Base-by-base conservation (phyloP, 2,113 vertebrate species). In the Fulica atra region DNA sequence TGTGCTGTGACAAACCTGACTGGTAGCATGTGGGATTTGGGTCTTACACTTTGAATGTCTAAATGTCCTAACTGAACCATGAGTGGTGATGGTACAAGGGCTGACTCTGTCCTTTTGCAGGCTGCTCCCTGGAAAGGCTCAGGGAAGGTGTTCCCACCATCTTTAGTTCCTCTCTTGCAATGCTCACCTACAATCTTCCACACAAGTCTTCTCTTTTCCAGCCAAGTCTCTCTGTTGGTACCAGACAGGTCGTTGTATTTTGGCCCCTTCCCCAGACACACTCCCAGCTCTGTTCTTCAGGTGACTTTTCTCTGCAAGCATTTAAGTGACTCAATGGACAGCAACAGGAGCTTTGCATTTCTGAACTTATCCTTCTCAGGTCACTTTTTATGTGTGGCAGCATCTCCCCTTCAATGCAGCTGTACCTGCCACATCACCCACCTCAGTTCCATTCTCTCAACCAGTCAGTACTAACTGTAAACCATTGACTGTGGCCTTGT, bases 351-450 rank as follows among this genome's bases (percentile, higher is more conserved):
- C 36, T 81, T 31, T 86, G 31, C 1, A 26, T 35, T 91, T 93
- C 66, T 88, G 42, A 69, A n/a, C 16, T 70, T 40, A 28, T 28
- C 16, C 56, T 48, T 42, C 50, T 11, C 56, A 29, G 7, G 24
- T 88, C 31, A 40, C 51, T 87, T 50, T 29, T 88, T 63, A 29
- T 0, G 0, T 0, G 1, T 48, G 79, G n/a, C 64, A 85, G 48
- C 15, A 65, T 71, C 54, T 64, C 24, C 25, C 24, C 38, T 44
- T 64, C 7, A 24, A 31, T 63, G 68, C 61, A 0, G 0, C 2
- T 13, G 5, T 33, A 51, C 21, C 51, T 77, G 29, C 76, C 36
- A 24, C 28, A 16, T 53, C 53, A 21, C n/a, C 26, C 1, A 0
- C 31, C 78, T 80, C 2, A 1, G 42, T 25, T 81, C 46, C 4